phyloP scores from a whole-genome alignment of 2,888 invertebrate species.

The Lithophane ornitopus region DNA sequence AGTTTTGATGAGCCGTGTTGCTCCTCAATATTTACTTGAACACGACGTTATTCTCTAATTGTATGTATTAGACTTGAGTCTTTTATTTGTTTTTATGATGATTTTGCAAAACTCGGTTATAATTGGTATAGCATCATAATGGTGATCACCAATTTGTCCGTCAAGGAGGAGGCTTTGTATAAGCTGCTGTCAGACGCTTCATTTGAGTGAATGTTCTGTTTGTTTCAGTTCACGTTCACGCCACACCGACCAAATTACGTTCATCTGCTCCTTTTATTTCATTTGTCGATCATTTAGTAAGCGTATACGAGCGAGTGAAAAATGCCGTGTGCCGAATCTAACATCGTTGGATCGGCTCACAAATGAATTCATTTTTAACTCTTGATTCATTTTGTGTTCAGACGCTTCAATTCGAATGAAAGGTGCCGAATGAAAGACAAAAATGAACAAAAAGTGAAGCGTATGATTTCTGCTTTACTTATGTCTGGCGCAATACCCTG shows the following conservation, averaged over 20 bases:
- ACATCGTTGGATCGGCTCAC: neutral
- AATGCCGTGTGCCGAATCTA: neutral
- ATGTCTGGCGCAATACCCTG: no score
- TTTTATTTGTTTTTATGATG: neutral
- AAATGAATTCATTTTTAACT: neutral
- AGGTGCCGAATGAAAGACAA: neutral
- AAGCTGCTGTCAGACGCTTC: neutral
- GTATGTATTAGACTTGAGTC: neutral
- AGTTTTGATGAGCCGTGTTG: slow-evolving; percentile 38
- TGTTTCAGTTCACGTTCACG: neutral
- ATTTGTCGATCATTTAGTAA: neutral
- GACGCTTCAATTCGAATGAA: neutral
- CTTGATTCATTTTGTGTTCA: neutral
- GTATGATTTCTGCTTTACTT: neutral
- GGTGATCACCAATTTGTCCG: neutral
- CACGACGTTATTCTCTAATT: slow-evolving; percentile 11
- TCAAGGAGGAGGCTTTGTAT: neutral
- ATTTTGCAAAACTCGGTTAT: neutral
- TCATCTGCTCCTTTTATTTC: neutral
- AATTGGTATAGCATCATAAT: neutral
- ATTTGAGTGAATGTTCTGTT: neutral
- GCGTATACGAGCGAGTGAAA: neutral
- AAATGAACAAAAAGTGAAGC: neutral
- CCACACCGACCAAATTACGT: neutral
- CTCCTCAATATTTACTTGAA: neutral